Evolutionary conservation across 1,140 invertebrate genomes (phyloP).

Genomic region (Centruroides sculpturatus): DNA sequence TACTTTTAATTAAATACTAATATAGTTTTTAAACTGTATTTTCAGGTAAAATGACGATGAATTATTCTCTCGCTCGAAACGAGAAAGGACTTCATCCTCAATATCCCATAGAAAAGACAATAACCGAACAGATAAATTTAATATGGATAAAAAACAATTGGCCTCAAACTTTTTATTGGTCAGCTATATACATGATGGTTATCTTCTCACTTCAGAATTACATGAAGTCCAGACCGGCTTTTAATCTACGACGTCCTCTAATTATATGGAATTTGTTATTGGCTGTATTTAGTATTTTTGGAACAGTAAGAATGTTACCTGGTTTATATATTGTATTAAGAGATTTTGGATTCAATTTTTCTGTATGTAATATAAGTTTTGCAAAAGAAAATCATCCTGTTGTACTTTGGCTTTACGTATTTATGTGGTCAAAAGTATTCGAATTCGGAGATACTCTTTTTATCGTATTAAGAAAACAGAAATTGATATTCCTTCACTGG

Average conservation of each 20-base stretch:
- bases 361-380: slow-evolving; percentile 82
- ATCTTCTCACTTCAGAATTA: slow-evolving; percentile 79
- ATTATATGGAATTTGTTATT: slow-evolving; percentile 82
- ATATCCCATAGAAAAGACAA: too few relatives aligned
- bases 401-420: slow-evolving; percentile 93
- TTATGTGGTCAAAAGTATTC: slow-evolving; percentile 79
- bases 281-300: slow-evolving; percentile 87
- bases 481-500: slow-evolving; percentile 94
- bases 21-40: too few relatives aligned
- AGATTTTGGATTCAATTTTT: slow-evolving; percentile 81
- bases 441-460: slow-evolving; percentile 94
- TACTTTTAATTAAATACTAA: too few relatives aligned
- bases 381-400: slow-evolving; percentile 73
- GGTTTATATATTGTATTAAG: slow-evolving; percentile 71
- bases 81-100: too few relatives aligned
- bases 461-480: slow-evolving; percentile 89
- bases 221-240: slow-evolving; percentile 79
- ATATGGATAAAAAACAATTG: slow-evolving; percentile 92
- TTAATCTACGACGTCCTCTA: slow-evolving; percentile 67
- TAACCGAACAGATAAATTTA: too few relatives aligned
- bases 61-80: too few relatives aligned
- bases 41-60: too few relatives aligned
- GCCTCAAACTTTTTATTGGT: slow-evolving; percentile 82
- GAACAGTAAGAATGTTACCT: slow-evolving; percentile 66
- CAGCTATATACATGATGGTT: slow-evolving; percentile 78